Evolutionary conservation across 2,888 invertebrate genomes (phyloP), one percentile per base, ranked within the genome.

Genomic region (Orgyia antiqua): DNA sequence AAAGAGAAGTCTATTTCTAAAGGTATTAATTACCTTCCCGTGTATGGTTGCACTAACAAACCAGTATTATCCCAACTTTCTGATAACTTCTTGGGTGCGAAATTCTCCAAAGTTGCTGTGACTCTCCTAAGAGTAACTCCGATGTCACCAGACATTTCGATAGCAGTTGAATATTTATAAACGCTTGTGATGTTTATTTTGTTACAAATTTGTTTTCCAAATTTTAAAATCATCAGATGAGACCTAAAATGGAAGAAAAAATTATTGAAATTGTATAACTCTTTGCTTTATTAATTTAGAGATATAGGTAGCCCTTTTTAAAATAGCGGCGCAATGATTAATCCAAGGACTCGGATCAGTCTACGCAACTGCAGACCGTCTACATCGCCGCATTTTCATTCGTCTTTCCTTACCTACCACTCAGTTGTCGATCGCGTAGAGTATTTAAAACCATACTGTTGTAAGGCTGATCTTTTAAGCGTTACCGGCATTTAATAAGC

Each of bases 1-100:
- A n/a, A n/a, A n/a, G n/a, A n/a, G n/a, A n/a, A n/a, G n/a, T n/a
- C n/a, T n/a, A n/a, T n/a, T n/a, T n/a, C n/a, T n/a, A n/a, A n/a
- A n/a, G n/a, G n/a, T n/a, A n/a, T n/a, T n/a, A n/a, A 18, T 15
- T 57, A 88, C 89, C 83, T 88, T 24, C 88, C 74, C 13, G 88
- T 82, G 13, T 77, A 78, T 0, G 97, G 97, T 65, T 98, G 95
- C 7, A 98, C 89, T 13, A 98, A 79, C 1, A 98, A 82, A 0
- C 98, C 98, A 29, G 97, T 97, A 77, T 98, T 98, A 67, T 98
- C 98, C 98, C 98, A 98, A 29, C 88, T 89, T 56, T 93, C 96
- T 2, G 97, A 95, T 8, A 93, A 75, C 1, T 83, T 70, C 17
- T 88, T 69, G 5, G 94, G 90, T 1, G 95, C 95, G 74, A 93